A percentile compares a stretch with the other conserved stretches of the same genome.
Conservation (phyloP, 2,888 invertebrate genomes). For the Molanna angustata region DNA sequence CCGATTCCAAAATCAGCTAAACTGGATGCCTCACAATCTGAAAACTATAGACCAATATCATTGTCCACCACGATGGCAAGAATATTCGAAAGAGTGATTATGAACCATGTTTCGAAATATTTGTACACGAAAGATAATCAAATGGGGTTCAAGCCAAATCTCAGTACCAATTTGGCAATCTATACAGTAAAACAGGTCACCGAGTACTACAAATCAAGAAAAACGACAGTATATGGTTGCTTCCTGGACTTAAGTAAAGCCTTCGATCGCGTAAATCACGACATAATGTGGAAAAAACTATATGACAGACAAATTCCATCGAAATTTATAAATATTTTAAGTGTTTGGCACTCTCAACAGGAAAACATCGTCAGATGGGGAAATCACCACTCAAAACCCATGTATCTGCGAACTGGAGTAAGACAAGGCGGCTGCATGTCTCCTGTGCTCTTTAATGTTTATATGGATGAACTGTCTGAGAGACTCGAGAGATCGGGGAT, state of each 20-base stretch:
- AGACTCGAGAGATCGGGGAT: background rate
- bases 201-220: background rate
- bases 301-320: background rate
- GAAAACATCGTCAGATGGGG: background rate
- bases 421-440: conserved; percentile 3
- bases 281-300: background rate
- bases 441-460: background rate
- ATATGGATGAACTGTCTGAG: conserved; percentile 3
- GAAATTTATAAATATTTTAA: background rate
- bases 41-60: background rate
- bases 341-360: background rate
- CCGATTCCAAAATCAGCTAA: background rate
- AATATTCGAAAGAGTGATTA: background rate
- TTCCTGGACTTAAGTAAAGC: conserved; percentile 2
- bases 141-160: background rate
- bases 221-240: background rate
- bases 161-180: background rate
- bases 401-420: conserved; percentile 1
- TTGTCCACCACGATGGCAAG: background rate
- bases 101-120: background rate
- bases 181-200: background rate
- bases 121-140: background rate
- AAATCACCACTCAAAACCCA: background rate
- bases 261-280: background rate
- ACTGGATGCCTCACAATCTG: background rate